These are phyloP conservation scores for Bubalus kerabau DNA, from an alignment of 2,113 vertebrate genomes.

Conservation along the genomic window DNA sequence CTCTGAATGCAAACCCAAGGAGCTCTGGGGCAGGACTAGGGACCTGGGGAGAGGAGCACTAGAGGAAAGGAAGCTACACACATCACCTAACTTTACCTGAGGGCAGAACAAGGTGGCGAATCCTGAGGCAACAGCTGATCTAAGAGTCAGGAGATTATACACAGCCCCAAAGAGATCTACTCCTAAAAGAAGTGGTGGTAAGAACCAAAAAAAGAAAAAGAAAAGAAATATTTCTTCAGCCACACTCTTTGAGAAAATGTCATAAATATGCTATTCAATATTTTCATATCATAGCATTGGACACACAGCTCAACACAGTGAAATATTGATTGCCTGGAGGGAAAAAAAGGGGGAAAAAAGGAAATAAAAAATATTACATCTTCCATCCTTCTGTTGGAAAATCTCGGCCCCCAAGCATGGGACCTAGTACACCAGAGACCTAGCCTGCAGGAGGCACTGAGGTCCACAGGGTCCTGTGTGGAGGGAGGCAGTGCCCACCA, in stretches of 20 bases:
- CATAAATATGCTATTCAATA: slow-evolving; percentile 53
- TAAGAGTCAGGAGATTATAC: neutral
- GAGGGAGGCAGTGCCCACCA: slow-evolving; percentile 41
- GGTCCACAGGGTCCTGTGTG: slow-evolving; percentile 52
- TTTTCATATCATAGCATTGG: slow-evolving; percentile 50
- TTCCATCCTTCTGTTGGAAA: slow-evolving; percentile 72
- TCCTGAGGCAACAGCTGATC: neutral
- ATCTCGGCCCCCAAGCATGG: slow-evolving; percentile 33
- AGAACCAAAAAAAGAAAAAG: slow-evolving; percentile 24
- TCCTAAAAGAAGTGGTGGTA: neutral
- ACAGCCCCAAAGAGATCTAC: neutral
- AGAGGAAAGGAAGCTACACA: neutral
- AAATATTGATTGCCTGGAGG: slow-evolving; percentile 58
- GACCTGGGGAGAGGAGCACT: neutral
- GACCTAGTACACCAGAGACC: slow-evolving; percentile 53
- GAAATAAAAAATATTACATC: slow-evolving; percentile 73
- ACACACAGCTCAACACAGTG: slow-evolving; percentile 67
- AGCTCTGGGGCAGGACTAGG: neutral
- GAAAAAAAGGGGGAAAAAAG: neutral
- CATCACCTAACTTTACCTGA: neutral
- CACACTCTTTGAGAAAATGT: slow-evolving; percentile 57
- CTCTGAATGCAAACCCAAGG: neutral
- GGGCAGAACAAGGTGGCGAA: neutral
- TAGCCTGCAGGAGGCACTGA: slow-evolving; percentile 67
- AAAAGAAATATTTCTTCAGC: slow-evolving; percentile 45